Percentiles rank a stretch among this genome's conserved stretches.
phyloP scores from a whole-genome alignment of 2,113 vertebrate genomes.

The Microtus oregoni region DNA sequence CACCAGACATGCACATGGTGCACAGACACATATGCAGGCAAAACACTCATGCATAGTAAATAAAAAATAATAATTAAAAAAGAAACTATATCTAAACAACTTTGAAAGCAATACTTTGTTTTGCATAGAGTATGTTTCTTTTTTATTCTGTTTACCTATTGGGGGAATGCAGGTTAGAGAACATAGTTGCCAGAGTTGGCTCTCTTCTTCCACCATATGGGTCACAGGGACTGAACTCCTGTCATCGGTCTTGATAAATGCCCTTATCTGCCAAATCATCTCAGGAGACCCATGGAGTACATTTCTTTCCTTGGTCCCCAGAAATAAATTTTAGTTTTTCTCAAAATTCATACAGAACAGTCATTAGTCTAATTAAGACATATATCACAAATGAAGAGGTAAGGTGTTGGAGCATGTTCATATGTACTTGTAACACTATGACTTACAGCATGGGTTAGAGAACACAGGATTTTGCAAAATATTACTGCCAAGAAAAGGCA shows the following conservation, averaged over 20 bases:
- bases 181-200: neutral
- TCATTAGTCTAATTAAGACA: neutral
- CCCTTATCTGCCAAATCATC: too few species aligned
- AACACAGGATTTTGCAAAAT: neutral
- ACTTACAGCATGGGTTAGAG: neutral
- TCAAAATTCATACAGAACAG: slow-evolving; percentile 1
- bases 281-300: neutral
- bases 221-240: neutral
- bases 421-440: neutral
- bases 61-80: neutral
- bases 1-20: neutral
- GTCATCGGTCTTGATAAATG: neutral
- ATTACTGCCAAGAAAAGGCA: neutral
- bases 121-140: neutral
- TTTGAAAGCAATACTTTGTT: slow-evolving; percentile 5
- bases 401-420: neutral
- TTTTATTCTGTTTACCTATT: neutral
- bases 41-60: neutral
- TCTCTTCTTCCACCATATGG: neutral
- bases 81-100: slow-evolving; percentile 5
- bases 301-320: slow-evolving; percentile 30
- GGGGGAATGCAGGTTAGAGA: neutral
- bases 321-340: slow-evolving; percentile 36
- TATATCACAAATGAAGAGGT: neutral
- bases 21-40: neutral